phyloP scores from a whole-genome alignment of 92 coral and sea anemone genomes.

The Phenganax marumi region DNA sequence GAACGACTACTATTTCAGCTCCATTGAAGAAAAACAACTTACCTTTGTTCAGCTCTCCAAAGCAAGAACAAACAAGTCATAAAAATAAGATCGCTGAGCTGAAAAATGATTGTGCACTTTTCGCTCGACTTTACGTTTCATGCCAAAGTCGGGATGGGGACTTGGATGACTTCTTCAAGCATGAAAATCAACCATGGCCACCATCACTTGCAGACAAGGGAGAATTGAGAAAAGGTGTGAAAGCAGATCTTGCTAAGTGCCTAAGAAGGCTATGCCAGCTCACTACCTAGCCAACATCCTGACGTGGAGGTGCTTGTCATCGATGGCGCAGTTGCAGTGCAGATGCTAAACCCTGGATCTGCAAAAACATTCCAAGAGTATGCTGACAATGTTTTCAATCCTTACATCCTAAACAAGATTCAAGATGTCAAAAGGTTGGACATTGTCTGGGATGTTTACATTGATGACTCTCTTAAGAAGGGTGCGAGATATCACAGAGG shows the following conservation, averaged over 20 bases:
- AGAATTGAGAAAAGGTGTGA: conserved; percentile 54
- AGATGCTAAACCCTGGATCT: conserved; percentile 53
- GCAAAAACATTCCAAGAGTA: conserved; percentile 59
- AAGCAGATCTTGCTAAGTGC: conserved; percentile 63
- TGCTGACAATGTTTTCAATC: conserved; percentile 47
- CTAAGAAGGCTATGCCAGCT: not conserved
- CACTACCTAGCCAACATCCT: conserved; percentile 21
- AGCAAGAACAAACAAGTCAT: conserved; percentile 35
- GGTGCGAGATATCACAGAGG: conserved; percentile 62
- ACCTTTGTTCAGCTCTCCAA: conserved; percentile 13
- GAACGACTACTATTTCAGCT: conserved; percentile 38
- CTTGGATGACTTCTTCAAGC: conserved; percentile 54
- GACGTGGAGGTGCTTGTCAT: conserved; percentile 45
- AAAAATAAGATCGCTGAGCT: conserved; percentile 47
- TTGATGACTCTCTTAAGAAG: conserved; percentile 54
- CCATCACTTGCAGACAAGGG: conserved; percentile 56
- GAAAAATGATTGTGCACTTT: conserved; percentile 57
- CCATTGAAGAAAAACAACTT: conserved; percentile 43
- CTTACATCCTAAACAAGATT: conserved; percentile 54
- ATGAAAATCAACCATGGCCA: conserved; percentile 61
- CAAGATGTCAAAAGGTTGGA: conserved; percentile 52
- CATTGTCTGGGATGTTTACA: conserved; percentile 57
- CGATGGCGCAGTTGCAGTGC: conserved; percentile 63
- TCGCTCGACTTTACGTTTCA: conserved; percentile 53
- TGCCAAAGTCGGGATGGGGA: conserved; percentile 59